Conservation (phyloP, 1,140 invertebrate species). For the Drosophila rhopaloa region DNA sequence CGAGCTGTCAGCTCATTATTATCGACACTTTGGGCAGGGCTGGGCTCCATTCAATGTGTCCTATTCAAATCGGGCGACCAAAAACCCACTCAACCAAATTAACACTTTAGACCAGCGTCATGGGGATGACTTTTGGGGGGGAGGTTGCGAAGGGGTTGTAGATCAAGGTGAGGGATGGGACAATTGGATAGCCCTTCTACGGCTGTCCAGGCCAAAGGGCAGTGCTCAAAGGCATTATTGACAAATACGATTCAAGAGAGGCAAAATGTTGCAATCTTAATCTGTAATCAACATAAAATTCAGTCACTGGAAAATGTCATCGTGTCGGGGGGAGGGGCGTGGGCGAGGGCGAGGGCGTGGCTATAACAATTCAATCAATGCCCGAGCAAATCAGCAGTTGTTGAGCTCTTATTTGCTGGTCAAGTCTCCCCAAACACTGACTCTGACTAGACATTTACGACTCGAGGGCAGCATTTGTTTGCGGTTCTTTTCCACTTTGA, state of each 20-base stretch:
- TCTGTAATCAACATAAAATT: constrained; percentile 83
- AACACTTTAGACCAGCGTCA: constrained; percentile 60
- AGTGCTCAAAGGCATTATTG: constrained; percentile 76
- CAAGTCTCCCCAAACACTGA: constrained; percentile 8
- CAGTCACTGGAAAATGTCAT: constrained; percentile 81
- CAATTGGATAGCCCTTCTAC: constrained; percentile 32
- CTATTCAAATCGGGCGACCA: constrained; percentile 77
- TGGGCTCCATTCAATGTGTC: constrained; percentile 26
- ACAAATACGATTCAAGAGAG: constrained; percentile 63
- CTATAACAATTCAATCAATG: constrained; percentile 77
- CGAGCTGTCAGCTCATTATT: constrained; percentile 81
- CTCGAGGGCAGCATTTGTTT: constrained; percentile 70
- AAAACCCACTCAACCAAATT: constrained; percentile 82
- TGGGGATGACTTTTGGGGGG: constrained; percentile 4
- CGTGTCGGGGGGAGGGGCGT: constrained; percentile 20
- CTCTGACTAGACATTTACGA: constrained; percentile 31
- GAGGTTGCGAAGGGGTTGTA: background rate
- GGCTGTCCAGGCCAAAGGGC: constrained; percentile 43
- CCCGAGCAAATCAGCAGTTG: constrained; percentile 74
- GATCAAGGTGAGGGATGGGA: constrained; percentile 8
- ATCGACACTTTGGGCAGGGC: constrained; percentile 59
- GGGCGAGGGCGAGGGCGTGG: constrained; percentile 10
- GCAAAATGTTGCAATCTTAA: constrained; percentile 81
- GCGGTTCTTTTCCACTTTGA: constrained; percentile 78
- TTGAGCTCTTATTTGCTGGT: constrained; percentile 50